These are phyloP conservation scores for Phrynocephalus versicolor DNA, from an alignment of 2,113 vertebrate genomes.

Conservation along the genomic window DNA sequence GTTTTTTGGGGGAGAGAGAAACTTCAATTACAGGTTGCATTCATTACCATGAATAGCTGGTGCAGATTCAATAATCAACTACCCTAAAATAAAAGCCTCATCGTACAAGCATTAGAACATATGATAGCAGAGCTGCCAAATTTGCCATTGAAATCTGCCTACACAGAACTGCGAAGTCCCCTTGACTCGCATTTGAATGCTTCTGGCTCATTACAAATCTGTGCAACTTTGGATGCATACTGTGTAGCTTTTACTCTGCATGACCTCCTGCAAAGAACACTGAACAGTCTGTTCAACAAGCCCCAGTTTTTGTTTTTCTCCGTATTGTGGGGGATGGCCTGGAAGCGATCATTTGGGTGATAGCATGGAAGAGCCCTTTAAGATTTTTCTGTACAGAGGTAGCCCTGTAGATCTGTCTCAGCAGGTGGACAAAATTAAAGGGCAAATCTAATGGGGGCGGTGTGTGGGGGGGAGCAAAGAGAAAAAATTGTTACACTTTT, in stretches of 20 bases:
- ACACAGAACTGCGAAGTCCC: constrained; percentile 71
- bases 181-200: constrained; percentile 65
- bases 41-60: constrained; percentile 72
- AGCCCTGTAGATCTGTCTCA: neutral
- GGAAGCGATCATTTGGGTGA: accelerated
- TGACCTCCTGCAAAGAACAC: constrained; percentile 35
- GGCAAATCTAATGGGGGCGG: too few species aligned
- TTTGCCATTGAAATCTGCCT: constrained; percentile 73
- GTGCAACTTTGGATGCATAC: constrained; percentile 53
- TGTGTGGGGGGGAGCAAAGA: too few species aligned
- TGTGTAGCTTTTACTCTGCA: constrained; percentile 42
- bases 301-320: constrained; percentile 46
- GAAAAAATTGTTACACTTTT: too few species aligned
- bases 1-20: constrained; percentile 3
- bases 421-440: too few species aligned
- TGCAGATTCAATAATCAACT: constrained; percentile 63
- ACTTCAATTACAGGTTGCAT: constrained; percentile 38
- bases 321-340: constrained; percentile 33
- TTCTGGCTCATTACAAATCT: constrained; percentile 62
- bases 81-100: constrained; percentile 64
- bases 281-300: constrained; percentile 43
- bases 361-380: neutral
- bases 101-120: constrained; percentile 71
- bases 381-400: neutral
- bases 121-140: constrained; percentile 75